Evolutionary conservation across 2,888 invertebrate genomes (phyloP), one percentile per base, ranked within the genome.

Genomic region (Carpatolechia fugitivella): DNA sequence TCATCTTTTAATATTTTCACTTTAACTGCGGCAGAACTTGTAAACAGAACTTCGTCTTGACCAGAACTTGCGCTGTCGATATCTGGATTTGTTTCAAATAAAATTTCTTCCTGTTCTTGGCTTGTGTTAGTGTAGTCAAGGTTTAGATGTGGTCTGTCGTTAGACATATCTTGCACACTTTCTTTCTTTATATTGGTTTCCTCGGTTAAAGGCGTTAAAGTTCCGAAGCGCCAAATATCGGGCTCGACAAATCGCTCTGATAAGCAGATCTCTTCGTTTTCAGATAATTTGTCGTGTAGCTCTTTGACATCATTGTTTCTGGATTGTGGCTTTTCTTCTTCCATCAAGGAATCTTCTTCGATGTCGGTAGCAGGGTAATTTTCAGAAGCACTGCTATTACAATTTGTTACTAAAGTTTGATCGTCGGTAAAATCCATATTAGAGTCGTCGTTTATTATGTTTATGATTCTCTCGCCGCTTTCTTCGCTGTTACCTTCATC

Each of bases 331-430:
- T 59, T 62, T n/a, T 78, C 78, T n/a, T 78, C 78, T 54, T 75
- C 78, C 62, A 76, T 75, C n/a, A 88, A 69, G 0, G 88, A 89
- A 60, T 88, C 88, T 58, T 80, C 81, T 53, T 87, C 88, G 1
- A 86, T 68, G 56, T 86, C 82, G 11, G 11, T 11, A 4, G 20
- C 18, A 3, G 18, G 18, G 10, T 16, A 41, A 3, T 44, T 20
- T 29, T 44, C 44, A 13, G 44, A 44, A 1, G 13, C 44, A 29
- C 44, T 44, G 2, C 24, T 24, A 24, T 24, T 24, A 24, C n/a
- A n/a, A n/a, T 3, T 24, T 6, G 24, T 24, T 6, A 24, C 6
- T 24, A 44, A 1, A 0, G 29, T 44, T 29, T n/a, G n/a, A 24
- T 44, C 44, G 1, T 44, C 44, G 3, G 16, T 29, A 1, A 13